These are phyloP conservation scores for Empis stercorea DNA, from an alignment of 2,888 invertebrate species.

Conservation along the genomic window DNA sequence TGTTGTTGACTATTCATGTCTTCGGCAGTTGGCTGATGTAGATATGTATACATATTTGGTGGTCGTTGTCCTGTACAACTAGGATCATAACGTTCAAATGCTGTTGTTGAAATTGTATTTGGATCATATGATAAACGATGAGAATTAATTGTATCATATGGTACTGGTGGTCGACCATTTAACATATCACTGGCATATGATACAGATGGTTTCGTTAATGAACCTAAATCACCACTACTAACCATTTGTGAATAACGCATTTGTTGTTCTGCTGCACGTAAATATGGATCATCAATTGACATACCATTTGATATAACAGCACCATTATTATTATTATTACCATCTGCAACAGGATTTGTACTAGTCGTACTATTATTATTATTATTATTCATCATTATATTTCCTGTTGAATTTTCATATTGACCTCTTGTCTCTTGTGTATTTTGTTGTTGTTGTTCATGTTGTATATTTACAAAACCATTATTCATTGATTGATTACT, in stretches of 20 bases:
- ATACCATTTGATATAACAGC: constrained; percentile 6
- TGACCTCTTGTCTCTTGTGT: neutral
- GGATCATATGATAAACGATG: constrained; percentile 46
- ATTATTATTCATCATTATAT: neutral
- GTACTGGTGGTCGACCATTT: constrained; percentile 39
- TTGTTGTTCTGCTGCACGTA: constrained; percentile 15
- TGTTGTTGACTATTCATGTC: constrained; percentile 45
- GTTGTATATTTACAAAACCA: neutral
- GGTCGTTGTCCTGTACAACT: constrained; percentile 36
- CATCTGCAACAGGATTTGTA: neutral
- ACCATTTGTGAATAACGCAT: constrained; percentile 46
- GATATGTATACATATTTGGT: constrained; percentile 47
- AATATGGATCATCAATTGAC: constrained; percentile 18
- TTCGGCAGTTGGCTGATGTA: constrained; percentile 39
- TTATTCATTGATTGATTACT: too few species aligned
- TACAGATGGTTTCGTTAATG: constrained; percentile 30
- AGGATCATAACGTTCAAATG: constrained; percentile 52
- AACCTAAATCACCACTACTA: constrained; percentile 23
- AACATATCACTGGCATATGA: constrained; percentile 24
- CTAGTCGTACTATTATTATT: neutral
- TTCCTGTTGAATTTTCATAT: neutral
- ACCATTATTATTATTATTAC: too few species aligned
- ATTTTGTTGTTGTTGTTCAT: neutral
- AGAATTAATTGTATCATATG: constrained; percentile 40
- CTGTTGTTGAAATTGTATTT: constrained; percentile 41